Evolutionary conservation across 1,140 invertebrate species (phyloP).

Genomic region (Chymomyza costata): DNA sequence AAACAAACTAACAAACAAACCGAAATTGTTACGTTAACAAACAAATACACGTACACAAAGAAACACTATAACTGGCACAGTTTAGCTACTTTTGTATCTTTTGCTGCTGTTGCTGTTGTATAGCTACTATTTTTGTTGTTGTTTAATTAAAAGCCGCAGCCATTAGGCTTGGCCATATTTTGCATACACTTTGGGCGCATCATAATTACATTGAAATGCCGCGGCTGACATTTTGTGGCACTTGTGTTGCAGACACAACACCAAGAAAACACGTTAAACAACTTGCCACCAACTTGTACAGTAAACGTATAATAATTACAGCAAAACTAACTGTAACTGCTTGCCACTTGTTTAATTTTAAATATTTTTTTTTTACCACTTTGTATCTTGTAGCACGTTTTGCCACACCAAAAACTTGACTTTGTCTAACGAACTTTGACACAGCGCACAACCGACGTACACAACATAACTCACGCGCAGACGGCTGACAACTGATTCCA

Average conservation of each 20-base stretch:
- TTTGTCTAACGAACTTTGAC: too few species aligned
- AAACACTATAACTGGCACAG: slow-evolving; percentile 23
- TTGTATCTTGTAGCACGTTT: slow-evolving; percentile 7
- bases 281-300: slow-evolving; percentile 9
- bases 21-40: background rate
- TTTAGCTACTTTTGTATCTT: slow-evolving; percentile 40
- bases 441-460: slow-evolving; percentile 19
- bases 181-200: slow-evolving; percentile 12
- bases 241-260: slow-evolving; percentile 12
- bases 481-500: slow-evolving; percentile 51
- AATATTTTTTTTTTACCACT: slow-evolving; percentile 1
- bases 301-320: slow-evolving; percentile 19
- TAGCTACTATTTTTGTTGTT: too few species aligned
- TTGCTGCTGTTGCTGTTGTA: too few species aligned
- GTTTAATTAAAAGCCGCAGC: slow-evolving; percentile 44
- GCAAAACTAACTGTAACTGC: slow-evolving; percentile 24
- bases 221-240: slow-evolving; percentile 19
- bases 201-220: background rate
- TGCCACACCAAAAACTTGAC: too few species aligned
- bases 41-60: background rate
- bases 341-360: slow-evolving; percentile 4
- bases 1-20: too few species aligned
- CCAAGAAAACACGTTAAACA: slow-evolving; percentile 4
- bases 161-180: slow-evolving; percentile 41
- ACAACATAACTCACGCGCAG: slow-evolving; percentile 44